Percentiles rank a stretch among this genome's conserved stretches.
Evolutionary conservation across 2,888 invertebrate genomes (phyloP).

Genomic region (Stenodema calcarata): DNA sequence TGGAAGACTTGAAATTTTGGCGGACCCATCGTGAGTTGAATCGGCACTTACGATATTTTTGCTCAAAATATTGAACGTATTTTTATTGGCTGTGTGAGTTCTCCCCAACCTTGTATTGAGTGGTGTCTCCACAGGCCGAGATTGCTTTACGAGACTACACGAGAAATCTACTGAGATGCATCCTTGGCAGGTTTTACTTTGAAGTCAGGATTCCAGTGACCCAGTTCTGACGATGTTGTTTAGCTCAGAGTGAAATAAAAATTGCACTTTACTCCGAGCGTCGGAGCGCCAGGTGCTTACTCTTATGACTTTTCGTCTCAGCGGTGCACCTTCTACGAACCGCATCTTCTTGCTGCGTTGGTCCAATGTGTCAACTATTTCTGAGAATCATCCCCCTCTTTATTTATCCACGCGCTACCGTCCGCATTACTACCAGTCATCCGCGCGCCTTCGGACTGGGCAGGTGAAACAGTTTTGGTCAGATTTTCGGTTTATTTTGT

Average conservation of each 20-base stretch:
- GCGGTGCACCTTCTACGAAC: not conserved
- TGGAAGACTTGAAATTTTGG: too few relatives aligned
- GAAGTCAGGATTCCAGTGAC: not conserved
- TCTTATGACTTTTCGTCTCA: not conserved
- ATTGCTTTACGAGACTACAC: not conserved
- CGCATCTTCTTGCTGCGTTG: conserved; percentile 3
- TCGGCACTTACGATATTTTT: too few relatives aligned
- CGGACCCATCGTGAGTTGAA: too few relatives aligned
- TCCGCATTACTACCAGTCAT: not conserved
- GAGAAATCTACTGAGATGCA: not conserved
- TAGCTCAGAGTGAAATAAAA: not conserved
- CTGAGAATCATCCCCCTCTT: conserved; percentile 2
- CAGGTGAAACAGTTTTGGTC: not conserved
- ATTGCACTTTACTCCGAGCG: not conserved
- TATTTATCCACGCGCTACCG: not conserved
- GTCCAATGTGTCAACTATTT: conserved; percentile 13
- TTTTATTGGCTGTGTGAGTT: too few relatives aligned
- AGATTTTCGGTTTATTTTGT: not conserved
- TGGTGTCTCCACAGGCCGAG: too few relatives aligned
- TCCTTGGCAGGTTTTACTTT: not conserved
- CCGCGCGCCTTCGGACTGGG: not conserved
- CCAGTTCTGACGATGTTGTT: not conserved
- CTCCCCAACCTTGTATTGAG: too few relatives aligned
- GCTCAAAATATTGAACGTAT: too few relatives aligned
- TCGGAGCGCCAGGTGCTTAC: not conserved